Evolutionary conservation across 2,113 vertebrate species (phyloP).

Genomic region (Sebastes fasciatus): DNA sequence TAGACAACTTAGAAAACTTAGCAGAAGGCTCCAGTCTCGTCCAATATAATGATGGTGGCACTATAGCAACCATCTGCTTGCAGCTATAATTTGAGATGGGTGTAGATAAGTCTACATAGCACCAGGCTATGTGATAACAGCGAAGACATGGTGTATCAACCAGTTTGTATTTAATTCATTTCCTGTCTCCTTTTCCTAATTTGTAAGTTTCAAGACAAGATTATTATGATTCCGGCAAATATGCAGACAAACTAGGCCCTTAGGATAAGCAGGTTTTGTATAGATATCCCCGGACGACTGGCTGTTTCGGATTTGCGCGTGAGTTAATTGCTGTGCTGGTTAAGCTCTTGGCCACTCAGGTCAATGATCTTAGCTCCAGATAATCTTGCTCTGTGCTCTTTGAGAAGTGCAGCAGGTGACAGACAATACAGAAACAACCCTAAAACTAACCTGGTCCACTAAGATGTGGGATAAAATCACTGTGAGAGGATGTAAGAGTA

Average conservation of each 20-base stretch:
- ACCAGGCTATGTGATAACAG: neutral
- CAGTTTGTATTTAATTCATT: neutral
- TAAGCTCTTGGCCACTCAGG: constrained; percentile 46
- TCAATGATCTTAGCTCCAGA: constrained; percentile 61
- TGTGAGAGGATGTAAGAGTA: neutral
- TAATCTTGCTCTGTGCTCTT: constrained; percentile 59
- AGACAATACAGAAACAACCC: constrained; percentile 16
- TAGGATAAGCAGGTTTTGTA: constrained; percentile 35
- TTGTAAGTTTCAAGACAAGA: neutral
- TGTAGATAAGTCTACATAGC: neutral
- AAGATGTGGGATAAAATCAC: neutral
- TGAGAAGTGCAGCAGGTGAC: constrained; percentile 52
- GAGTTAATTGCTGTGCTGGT: constrained; percentile 69
- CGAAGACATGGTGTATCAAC: neutral
- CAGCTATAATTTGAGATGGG: constrained; percentile 8
- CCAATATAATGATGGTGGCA: neutral
- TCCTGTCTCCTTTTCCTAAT: neutral
- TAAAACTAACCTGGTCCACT: neutral
- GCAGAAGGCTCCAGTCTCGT: neutral
- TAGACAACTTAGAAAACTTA: neutral
- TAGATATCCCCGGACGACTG: constrained; percentile 41
- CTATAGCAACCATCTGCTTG: neutral
- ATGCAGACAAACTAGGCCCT: neutral
- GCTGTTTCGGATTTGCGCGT: constrained; percentile 45
- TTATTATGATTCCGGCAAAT: constrained; percentile 19